Evolutionary conservation across 2,888 invertebrate genomes (phyloP).

Genomic region (Tachina lurida): DNA sequence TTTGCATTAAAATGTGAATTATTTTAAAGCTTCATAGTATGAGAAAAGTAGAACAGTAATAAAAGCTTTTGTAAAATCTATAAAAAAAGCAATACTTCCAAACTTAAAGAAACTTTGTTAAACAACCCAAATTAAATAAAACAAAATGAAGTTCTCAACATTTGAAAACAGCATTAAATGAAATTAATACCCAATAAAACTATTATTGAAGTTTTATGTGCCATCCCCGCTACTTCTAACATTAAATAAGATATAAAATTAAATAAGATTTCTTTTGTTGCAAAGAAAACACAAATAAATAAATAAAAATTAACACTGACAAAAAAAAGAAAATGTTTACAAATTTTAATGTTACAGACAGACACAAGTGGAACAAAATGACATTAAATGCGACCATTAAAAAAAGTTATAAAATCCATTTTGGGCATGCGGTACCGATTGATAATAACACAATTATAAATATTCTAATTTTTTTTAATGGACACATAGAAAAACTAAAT

Average conservation of each 20-base stretch:
- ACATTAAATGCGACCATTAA: conserved; percentile 74
- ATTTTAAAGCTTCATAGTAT: neutral
- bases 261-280: neutral
- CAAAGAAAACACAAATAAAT: neutral
- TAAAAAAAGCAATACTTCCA: neutral
- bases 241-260: neutral
- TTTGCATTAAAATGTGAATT: neutral
- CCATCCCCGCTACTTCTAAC: neutral
- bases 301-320: neutral
- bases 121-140: too few relatives aligned
- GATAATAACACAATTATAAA: neutral
- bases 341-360: neutral
- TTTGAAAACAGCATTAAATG: neutral
- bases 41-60: neutral
- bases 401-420: conserved; percentile 75
- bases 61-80: neutral
- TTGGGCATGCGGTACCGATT: conserved; percentile 40
- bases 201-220: neutral
- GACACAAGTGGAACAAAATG: neutral
- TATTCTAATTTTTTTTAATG: neutral
- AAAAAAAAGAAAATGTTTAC: neutral
- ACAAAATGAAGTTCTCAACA: neutral
- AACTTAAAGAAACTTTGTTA: neutral
- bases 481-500: conserved; percentile 38
- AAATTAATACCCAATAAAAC: conserved; percentile 9